A percentile compares a stretch with the other conserved stretches of the same genome.
Conservation (phyloP, 1,140 invertebrate genomes). For the Macrocentrus cingulum region DNA sequence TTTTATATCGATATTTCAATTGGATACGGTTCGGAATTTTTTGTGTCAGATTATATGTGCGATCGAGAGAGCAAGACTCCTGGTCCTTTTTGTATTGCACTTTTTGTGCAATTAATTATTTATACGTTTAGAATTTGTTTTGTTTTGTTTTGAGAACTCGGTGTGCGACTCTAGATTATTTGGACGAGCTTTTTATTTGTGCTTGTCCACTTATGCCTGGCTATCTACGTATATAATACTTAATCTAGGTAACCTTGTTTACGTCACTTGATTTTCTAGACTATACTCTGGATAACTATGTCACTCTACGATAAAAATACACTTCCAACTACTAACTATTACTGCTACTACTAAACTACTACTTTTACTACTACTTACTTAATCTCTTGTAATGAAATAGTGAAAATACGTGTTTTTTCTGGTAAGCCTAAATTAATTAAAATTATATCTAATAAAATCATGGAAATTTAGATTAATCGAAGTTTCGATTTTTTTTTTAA, state of each 20-base stretch:
- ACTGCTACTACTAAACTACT: constrained; percentile 30
- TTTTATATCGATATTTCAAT: no score
- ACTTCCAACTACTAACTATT: constrained; percentile 21
- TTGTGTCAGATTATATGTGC: no score
- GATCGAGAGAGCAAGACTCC: not conserved
- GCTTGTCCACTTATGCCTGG: constrained; percentile 21
- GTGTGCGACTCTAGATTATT: not conserved
- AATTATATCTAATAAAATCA: no score
- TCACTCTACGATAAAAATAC: constrained; percentile 6
- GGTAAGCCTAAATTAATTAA: no score
- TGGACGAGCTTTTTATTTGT: constrained; percentile 20
- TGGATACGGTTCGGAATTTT: no score
- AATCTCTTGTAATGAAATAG: no score
- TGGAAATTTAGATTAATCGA: no score
- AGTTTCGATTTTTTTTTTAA: no score
- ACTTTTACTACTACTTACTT: constrained; percentile 32
- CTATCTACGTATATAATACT: constrained; percentile 8
- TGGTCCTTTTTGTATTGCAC: not conserved
- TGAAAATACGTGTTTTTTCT: no score
- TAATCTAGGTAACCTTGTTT: constrained; percentile 11
- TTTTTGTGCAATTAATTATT: not conserved
- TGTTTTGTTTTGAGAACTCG: not conserved
- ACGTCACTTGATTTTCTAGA: constrained; percentile 1
- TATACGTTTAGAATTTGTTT: not conserved
- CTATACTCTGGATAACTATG: constrained; percentile 1